phyloP scores from a whole-genome alignment of 2,797 vertebrate species.

The Furcifer pardalis region DNA sequence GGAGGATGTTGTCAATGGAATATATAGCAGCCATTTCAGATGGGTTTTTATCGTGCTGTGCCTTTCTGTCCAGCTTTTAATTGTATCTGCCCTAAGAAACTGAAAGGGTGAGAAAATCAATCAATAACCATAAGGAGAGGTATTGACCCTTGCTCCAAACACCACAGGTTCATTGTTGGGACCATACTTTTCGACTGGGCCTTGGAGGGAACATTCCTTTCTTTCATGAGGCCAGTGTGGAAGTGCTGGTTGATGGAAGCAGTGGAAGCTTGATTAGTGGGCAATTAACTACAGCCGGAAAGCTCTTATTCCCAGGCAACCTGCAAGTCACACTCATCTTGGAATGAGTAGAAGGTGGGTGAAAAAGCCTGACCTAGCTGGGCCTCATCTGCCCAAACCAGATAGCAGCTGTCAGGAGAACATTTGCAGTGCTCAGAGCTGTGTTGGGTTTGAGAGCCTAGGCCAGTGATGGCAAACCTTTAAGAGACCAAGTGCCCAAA shows the following conservation, averaged over 20 bases:
- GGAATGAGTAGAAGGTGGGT: background rate
- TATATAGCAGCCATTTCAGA: background rate
- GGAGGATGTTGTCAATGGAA: background rate
- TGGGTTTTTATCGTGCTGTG: too few relatives aligned
- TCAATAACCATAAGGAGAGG: background rate
- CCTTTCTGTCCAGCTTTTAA: background rate
- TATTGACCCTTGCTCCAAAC: slow-evolving; percentile 4
- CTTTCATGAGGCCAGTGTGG: background rate
- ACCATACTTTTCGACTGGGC: background rate
- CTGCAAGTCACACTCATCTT: background rate
- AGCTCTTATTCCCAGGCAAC: slow-evolving; percentile 16
- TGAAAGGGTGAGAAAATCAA: slow-evolving; percentile 5
- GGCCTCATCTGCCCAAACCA: background rate
- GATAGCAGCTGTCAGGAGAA: background rate
- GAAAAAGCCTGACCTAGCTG: background rate
- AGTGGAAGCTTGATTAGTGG: slow-evolving; percentile 18
- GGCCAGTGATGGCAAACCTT: too few relatives aligned
- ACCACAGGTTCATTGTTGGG: background rate
- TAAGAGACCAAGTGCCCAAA: too few relatives aligned
- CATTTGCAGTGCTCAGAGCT: background rate
- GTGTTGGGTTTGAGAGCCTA: too few relatives aligned
- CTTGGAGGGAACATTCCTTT: background rate
- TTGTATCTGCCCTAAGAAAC: background rate
- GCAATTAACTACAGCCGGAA: slow-evolving; percentile 28
- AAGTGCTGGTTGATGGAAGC: background rate